Base-by-base conservation (phyloP, 2,888 invertebrate species). In the Pseudanteris insignis region DNA sequence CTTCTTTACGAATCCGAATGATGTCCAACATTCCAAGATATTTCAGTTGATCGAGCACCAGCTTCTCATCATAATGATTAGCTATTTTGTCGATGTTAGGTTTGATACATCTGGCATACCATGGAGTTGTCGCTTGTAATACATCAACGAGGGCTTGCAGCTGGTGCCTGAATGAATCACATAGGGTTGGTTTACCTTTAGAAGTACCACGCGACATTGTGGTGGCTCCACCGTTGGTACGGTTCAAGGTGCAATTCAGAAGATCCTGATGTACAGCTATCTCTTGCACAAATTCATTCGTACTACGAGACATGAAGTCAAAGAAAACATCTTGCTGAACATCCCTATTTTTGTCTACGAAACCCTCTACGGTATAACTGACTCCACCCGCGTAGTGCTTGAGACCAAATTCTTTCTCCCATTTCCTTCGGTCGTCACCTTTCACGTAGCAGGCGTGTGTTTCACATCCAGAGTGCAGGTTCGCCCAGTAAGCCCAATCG, bases 11-110 rank as follows among this genome's bases (percentile, higher is more conserved):
- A 64, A 95, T 95, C 63, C 93, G 85, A 69, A 95, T 94, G 66
- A 95, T 94, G 79, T 95, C 94, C 77, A 94, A 84, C 93, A 95
- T 94, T 59, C 94, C 95, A 60, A 95, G 84, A 82, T 95, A 95
- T 71, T 89, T 88, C 38, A 95, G 83, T 80, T 95, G 95, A 73
- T 94, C 93, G 67, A 92, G 81, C 1, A 95, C 94, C 53, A 94
- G 82, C 47, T 86, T 86, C 53, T 89, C 88, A 76, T 89, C 89
- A 81, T 90, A 95, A 72, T 87, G 86, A 71, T 92, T 87, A 0
- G 92, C 86, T 44, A 86, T 84, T 79, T 95, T 95, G 70, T 89
- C 85, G 78, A 89, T 87, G 78, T 95, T 95, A 0, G 95, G 94
- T 73, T 95, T 95, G 71, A 95, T 94, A 78, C 95, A 95, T 32